phyloP scores from a whole-genome alignment of 2,797 vertebrate genomes.

The Moxostoma hubbsi region DNA sequence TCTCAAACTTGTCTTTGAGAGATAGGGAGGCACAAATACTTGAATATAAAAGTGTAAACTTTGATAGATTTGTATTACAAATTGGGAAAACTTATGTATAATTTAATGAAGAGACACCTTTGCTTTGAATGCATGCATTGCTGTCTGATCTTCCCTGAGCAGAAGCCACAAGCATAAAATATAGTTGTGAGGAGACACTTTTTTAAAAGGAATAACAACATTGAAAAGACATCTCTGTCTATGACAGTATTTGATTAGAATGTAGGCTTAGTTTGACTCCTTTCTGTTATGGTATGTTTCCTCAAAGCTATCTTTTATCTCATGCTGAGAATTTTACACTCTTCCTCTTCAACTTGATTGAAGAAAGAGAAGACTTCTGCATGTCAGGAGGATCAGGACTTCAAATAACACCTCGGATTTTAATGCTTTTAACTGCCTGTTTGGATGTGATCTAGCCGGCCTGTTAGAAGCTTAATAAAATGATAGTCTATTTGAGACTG shows the following conservation, averaged over 20 bases:
- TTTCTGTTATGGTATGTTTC: conserved; percentile 34
- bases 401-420: conserved; percentile 14
- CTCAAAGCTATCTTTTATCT: conserved; percentile 45
- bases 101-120: conserved; percentile 17
- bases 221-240: background rate
- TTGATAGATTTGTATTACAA: background rate
- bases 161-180: conserved; percentile 5
- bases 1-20: background rate
- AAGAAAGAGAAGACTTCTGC: conserved; percentile 9
- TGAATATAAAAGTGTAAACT: background rate
- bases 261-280: conserved; percentile 1
- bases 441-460: conserved; percentile 13
- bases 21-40: background rate
- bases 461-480: conserved; percentile 24
- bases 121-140: background rate
- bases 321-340: conserved; percentile 20
- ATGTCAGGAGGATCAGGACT: conserved; percentile 8
- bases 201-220: conserved; percentile 5
- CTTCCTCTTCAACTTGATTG: conserved; percentile 15
- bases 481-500: conserved; percentile 16
- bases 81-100: background rate
- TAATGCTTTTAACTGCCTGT: conserved; percentile 20
- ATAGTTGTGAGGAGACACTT: conserved; percentile 3
- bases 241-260: conserved; percentile 23
- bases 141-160: background rate